These are phyloP conservation scores for Drosophila grimshawi DNA, from an alignment of 1,140 invertebrate genomes.

Conservation along the genomic window DNA sequence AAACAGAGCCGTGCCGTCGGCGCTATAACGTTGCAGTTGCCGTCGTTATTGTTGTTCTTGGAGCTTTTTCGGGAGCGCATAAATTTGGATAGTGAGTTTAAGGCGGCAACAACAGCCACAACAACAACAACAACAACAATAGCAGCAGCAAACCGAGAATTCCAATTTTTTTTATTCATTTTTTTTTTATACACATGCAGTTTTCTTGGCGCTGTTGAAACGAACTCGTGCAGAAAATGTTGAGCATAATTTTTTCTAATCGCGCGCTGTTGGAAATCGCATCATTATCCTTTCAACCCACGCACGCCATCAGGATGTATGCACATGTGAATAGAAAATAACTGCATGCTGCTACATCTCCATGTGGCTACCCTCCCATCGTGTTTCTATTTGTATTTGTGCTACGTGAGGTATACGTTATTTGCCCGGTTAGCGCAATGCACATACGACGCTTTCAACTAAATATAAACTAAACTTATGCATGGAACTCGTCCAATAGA, in stretches of 20 bases:
- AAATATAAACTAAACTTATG: constrained; percentile 35
- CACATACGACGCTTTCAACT: constrained; percentile 49
- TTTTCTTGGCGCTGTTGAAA: constrained; percentile 59
- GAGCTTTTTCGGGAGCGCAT: constrained; percentile 69
- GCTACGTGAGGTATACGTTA: constrained; percentile 77
- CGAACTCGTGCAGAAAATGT: constrained; percentile 78
- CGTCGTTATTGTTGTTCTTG: constrained; percentile 19
- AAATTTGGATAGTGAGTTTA: constrained; percentile 64
- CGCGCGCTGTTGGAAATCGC: constrained; percentile 49
- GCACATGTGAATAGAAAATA: constrained; percentile 24
- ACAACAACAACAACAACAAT: constrained; percentile 15
- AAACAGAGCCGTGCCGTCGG: constrained; percentile 23
- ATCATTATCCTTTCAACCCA: constrained; percentile 38
- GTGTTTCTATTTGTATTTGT: constrained; percentile 66
- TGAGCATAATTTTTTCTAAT: constrained; percentile 80
- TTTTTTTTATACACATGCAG: constrained; percentile 28
- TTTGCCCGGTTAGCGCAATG: constrained; percentile 48
- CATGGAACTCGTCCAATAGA: constrained; percentile 30
- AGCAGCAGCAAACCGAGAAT: constrained; percentile 29
- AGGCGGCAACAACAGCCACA: constrained; percentile 23
- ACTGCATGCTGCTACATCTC: background rate
- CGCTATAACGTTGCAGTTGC: constrained; percentile 28
- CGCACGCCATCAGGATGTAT: background rate
- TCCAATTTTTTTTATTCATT: constrained; percentile 56
- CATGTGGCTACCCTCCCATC: no score